A percentile compares a stretch with the other conserved stretches of the same genome.
Conservation (phyloP, 1,140 invertebrate genomes). For the Whitmania pigra region DNA sequence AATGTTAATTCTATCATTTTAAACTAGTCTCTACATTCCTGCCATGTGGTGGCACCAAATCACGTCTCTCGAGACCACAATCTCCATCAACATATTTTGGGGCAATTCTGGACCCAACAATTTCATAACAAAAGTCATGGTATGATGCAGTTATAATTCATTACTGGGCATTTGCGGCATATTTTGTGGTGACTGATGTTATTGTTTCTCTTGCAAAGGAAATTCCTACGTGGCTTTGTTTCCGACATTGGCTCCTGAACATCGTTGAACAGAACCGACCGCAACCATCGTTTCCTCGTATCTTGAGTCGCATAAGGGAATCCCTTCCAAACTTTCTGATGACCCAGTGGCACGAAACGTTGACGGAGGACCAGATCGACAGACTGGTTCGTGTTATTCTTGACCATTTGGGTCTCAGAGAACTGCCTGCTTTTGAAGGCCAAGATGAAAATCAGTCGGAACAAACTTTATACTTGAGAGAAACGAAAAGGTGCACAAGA, state of each 20-base stretch:
- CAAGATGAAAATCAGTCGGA: not conserved
- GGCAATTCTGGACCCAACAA: slow-evolving; percentile 27
- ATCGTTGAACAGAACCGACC: slow-evolving; percentile 28
- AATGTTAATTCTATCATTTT: not conserved
- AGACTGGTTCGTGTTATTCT: slow-evolving; percentile 19
- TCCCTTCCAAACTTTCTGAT: slow-evolving; percentile 26
- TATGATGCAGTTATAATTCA: not conserved
- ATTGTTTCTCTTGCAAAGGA: not conserved
- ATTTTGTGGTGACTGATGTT: not conserved
- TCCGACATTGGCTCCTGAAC: slow-evolving; percentile 29
- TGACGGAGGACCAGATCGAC: slow-evolving; percentile 24
- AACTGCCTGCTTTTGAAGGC: not conserved
- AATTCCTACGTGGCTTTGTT: slow-evolving; percentile 22
- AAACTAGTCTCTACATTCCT: slow-evolving; percentile 27
- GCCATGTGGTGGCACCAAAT: slow-evolving; percentile 31
- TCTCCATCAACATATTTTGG: slow-evolving; percentile 29
- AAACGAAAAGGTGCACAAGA: not conserved
- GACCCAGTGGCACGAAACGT: slow-evolving; percentile 29
- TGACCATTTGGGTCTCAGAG: slow-evolving; percentile 16
- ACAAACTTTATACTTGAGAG: not conserved
- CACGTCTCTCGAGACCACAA: slow-evolving; percentile 26
- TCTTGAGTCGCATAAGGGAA: slow-evolving; percentile 26
- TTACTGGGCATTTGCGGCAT: not conserved
- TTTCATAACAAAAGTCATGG: slow-evolving; percentile 26
- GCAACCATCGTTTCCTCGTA: slow-evolving; percentile 26